Conservation (phyloP, 2,797 vertebrate genomes). For the Alcedo quadribrachys region DNA sequence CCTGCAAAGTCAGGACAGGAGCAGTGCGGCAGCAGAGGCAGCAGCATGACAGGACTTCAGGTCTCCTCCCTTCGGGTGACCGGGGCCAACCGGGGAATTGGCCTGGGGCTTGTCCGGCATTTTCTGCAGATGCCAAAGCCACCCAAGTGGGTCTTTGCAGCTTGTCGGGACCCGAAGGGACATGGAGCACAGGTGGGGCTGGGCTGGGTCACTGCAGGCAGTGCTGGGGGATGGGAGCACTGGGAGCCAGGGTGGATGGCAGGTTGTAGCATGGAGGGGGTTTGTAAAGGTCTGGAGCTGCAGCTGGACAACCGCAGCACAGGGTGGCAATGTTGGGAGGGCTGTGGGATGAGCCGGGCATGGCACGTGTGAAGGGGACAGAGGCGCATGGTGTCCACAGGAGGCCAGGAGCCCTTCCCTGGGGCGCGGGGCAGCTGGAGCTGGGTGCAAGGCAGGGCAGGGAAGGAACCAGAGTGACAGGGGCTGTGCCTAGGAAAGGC, state of each 20-base stretch:
- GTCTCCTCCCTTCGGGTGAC: constrained; percentile 56
- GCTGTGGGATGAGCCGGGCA: no score
- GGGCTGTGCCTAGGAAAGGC: not conserved
- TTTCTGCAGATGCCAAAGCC: not conserved
- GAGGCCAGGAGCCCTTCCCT: fast-evolving
- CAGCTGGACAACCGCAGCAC: fast-evolving
- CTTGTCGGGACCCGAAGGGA: constrained; percentile 69
- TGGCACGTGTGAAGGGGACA: not conserved
- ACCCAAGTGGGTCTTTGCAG: constrained; percentile 61
- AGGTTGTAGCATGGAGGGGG: fast-evolving
- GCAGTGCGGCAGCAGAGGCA: not conserved
- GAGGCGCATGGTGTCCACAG: fast-evolving
- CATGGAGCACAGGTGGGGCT: not conserved
- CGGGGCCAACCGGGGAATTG: constrained; percentile 74
- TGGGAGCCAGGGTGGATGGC: fast-evolving
- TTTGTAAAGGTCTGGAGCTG: not conserved
- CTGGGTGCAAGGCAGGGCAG: fast-evolving
- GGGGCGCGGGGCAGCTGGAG: not conserved
- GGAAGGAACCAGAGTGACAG: fast-evolving
- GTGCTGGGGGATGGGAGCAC: not conserved
- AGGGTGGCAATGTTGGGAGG: fast-evolving
- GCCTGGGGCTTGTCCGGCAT: constrained; percentile 69
- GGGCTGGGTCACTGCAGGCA: not conserved
- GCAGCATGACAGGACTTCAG: not conserved
- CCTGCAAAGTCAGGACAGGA: not conserved